phyloP scores from a whole-genome alignment of 2,888 invertebrate genomes.

The Epirrita christyi region DNA sequence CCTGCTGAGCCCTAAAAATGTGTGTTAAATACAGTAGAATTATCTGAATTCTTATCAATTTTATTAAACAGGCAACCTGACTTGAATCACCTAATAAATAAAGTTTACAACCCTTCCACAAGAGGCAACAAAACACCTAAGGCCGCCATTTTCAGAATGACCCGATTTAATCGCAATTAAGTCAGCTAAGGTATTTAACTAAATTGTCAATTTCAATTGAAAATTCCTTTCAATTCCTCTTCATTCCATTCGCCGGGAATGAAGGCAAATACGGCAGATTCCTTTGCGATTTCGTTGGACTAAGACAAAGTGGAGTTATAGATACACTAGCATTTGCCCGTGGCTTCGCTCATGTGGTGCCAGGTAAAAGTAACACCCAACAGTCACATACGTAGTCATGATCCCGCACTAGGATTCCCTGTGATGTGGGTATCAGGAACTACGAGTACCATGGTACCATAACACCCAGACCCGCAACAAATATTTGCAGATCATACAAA shows the following conservation, averaged over 20 bases:
- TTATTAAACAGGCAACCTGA: constrained; percentile 16
- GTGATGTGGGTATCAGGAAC: too few relatives aligned
- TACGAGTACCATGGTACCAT: too few relatives aligned
- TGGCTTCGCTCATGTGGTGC: too few relatives aligned
- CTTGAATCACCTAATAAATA: constrained; percentile 21
- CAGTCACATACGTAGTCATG: too few relatives aligned
- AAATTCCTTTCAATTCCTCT: constrained; percentile 54
- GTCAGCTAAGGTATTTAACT: constrained; percentile 49
- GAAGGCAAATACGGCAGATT: constrained; percentile 51
- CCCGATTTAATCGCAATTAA: constrained; percentile 54
- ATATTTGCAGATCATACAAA: too few relatives aligned
- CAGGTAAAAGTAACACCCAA: too few relatives aligned
- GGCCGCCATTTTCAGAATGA: constrained; percentile 40
- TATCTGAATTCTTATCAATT: neutral
- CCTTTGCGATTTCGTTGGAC: constrained; percentile 46
- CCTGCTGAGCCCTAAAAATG: too few relatives aligned
- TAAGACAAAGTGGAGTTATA: constrained; percentile 51
- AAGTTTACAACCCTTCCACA: constrained; percentile 25
- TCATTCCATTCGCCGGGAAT: constrained; percentile 48
- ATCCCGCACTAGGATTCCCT: too few relatives aligned
- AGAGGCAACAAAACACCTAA: constrained; percentile 33
- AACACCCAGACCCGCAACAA: too few relatives aligned
- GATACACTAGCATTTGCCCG: constrained; percentile 45
- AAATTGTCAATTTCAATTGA: constrained; percentile 58
- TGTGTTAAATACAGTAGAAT: neutral